Percentiles rank a stretch among this genome's conserved stretches.
phyloP scores from a whole-genome alignment of 2,797 vertebrate genomes.

The Spea hammondii region DNA sequence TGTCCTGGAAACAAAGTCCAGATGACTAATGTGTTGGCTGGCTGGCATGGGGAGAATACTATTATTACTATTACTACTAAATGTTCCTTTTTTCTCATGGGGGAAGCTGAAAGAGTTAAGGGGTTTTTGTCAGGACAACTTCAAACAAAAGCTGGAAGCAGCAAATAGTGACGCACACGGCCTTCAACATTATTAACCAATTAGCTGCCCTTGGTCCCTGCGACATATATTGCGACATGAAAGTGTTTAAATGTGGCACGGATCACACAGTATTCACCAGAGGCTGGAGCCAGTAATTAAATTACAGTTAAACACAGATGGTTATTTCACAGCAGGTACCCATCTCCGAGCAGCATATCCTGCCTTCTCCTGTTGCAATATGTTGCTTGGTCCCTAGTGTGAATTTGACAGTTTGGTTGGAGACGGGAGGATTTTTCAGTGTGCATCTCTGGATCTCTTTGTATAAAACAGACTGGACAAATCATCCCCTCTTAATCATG shows the following conservation, averaged over 20 bases:
- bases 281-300: slow-evolving; percentile 73
- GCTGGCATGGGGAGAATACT: too few relatives aligned
- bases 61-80: too few relatives aligned
- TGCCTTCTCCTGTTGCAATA: slow-evolving; percentile 65
- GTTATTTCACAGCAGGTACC: slow-evolving; percentile 72
- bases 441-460: slow-evolving; percentile 20
- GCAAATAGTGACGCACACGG: too few relatives aligned
- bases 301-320: slow-evolving; percentile 76
- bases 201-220: not conserved
- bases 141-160: too few relatives aligned
- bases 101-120: too few relatives aligned
- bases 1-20: too few relatives aligned
- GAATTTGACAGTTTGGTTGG: slow-evolving; percentile 59
- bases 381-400: slow-evolving; percentile 55
- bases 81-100: too few relatives aligned
- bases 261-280: slow-evolving; percentile 64
- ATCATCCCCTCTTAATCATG: slow-evolving; percentile 12
- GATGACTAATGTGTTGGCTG: too few relatives aligned
- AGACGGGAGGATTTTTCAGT: slow-evolving; percentile 26
- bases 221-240: not conserved
- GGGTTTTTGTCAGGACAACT: too few relatives aligned
- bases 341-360: slow-evolving; percentile 64
- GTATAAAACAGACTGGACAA: slow-evolving; percentile 35
- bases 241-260: not conserved
- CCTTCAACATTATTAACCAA: slow-evolving; percentile 10